Base-by-base conservation (phyloP, 2,888 invertebrate species). In the Hemicrepidius hirtus region DNA sequence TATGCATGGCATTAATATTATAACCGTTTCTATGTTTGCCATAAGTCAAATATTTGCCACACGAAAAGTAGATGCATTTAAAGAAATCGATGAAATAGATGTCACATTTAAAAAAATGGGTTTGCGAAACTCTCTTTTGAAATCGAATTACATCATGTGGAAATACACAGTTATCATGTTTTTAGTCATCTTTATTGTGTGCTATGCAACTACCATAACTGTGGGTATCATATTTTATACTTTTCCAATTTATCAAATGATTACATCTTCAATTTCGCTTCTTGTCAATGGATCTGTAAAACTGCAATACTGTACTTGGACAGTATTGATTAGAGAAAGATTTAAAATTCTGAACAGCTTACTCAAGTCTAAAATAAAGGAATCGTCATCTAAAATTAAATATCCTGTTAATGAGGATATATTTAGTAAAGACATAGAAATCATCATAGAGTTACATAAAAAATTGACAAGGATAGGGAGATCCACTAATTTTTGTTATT, bases 381-480 rank as follows among this genome's bases (percentile, higher is more conserved):
- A 76, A 53, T 76, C 76, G 5, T 28, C 67, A 3, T 4, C 16
- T 9, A 49, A 41, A 6, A 13, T 10, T 7, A 75, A 67, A 10
- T 77, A 76, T 68, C 77, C 77, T 6, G 41, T 41, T 7, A 62
- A 74, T 46, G 57, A 55, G 10, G 9, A 35, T 13, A 7, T 44
- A n/a, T 77, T 77, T 60, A 46, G 37, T 16, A 53, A 68, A 24
- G 44, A 66, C 28, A 37, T 76, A 0, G 55, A 57, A 10, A 28
- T 65, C 13, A 32, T 76, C 18, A 49, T 68, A 3, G 41, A 62
- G 16, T 20, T 68, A 16, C 78, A 78, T 44, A 69, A 76, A 67
- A 71, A 40, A 35, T 59, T 78, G 2, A 57, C 60, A 1, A 68
- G 57, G 35, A 35, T 71, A 10, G 50, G 62, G 13, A 63, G 35